Conservation (phyloP, 1,140 invertebrate genomes). For the Dryas iulia region DNA sequence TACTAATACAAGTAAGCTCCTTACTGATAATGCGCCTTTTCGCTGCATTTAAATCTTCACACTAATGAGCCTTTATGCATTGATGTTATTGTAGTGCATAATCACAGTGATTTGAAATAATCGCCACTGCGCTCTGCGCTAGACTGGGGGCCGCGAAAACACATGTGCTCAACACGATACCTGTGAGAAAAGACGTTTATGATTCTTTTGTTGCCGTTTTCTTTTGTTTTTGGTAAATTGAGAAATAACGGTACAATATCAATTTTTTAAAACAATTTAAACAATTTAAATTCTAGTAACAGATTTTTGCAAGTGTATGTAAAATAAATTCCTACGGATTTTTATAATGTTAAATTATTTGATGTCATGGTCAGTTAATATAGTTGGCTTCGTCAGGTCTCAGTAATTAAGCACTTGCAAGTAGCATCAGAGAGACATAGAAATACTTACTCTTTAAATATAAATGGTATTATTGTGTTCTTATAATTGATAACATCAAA, state of each 20-base stretch:
- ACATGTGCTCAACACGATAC: conserved; percentile 63
- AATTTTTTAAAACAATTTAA: too few relatives aligned
- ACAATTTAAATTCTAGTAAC: too few relatives aligned
- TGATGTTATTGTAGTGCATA: conserved; percentile 54
- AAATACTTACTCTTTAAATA: too few relatives aligned
- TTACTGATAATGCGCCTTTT: not conserved
- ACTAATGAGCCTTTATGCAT: conserved; percentile 39
- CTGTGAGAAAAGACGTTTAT: conserved; percentile 71
- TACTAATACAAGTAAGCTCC: not conserved
- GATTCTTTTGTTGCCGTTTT: conserved; percentile 1
- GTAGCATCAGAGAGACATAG: too few relatives aligned
- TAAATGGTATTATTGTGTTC: too few relatives aligned
- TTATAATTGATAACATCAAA: too few relatives aligned
- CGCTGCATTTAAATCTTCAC: not conserved
- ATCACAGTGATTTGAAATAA: conserved; percentile 71
- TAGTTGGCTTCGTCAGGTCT: too few relatives aligned
- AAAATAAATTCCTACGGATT: too few relatives aligned
- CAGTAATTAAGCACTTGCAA: too few relatives aligned
- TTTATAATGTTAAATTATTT: too few relatives aligned
- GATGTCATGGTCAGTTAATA: too few relatives aligned
- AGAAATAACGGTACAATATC: not conserved
- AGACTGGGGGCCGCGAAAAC: conserved; percentile 41
- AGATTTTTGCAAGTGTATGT: not conserved
- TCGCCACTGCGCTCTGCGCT: conserved; percentile 58
- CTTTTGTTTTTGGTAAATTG: conserved; percentile 20